Percentiles rank a stretch among this genome's conserved stretches.
These are phyloP conservation scores for Meles meles DNA, from an alignment of 2,113 vertebrate species.

Conservation along the genomic window DNA sequence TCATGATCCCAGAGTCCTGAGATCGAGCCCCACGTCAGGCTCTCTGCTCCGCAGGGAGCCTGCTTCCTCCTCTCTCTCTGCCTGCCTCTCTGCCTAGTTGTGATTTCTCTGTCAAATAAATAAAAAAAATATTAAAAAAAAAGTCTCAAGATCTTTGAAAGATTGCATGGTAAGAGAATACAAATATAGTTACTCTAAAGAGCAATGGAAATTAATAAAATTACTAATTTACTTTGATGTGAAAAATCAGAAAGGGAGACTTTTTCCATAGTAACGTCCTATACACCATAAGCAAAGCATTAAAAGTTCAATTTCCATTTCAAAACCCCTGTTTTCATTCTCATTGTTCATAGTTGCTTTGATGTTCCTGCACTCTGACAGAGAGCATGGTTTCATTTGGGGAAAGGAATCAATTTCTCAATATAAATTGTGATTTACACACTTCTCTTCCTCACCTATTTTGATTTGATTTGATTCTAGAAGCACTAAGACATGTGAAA, in stretches of 20 bases:
- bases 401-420: constrained; percentile 73
- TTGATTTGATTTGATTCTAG: constrained; percentile 70
- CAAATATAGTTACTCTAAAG: not conserved
- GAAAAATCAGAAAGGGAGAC: not conserved
- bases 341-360: constrained; percentile 60
- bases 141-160: not conserved
- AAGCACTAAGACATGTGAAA: constrained; percentile 52
- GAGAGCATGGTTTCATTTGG: constrained; percentile 48
- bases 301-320: constrained; percentile 51
- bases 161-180: not conserved
- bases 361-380: constrained; percentile 51
- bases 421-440: constrained; percentile 74
- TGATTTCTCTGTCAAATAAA: too few species aligned
- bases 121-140: too few species aligned
- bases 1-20: too few species aligned
- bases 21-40: too few species aligned
- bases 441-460: constrained; percentile 62
- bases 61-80: too few species aligned
- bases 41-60: too few species aligned
- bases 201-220: not conserved
- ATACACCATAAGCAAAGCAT: constrained; percentile 4
- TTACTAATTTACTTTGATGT: not conserved
- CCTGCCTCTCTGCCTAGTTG: too few species aligned
- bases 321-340: constrained; percentile 37
- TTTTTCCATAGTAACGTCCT: not conserved